These are phyloP conservation scores for Trematomus bernacchii DNA, from an alignment of 2,797 vertebrate genomes.

Conservation along the genomic window DNA sequence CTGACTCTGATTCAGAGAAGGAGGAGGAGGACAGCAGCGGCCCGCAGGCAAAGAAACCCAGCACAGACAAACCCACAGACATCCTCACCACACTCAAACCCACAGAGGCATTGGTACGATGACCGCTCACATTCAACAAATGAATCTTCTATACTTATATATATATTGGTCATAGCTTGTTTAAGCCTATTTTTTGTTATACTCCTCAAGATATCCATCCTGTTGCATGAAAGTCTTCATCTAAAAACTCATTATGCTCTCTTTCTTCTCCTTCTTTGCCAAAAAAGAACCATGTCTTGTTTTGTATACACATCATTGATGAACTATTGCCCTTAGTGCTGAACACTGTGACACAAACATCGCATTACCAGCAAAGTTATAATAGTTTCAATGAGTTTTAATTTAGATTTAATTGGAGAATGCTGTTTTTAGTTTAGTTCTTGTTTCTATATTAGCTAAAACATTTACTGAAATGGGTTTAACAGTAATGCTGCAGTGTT, in stretches of 20 bases:
- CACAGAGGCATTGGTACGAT: slow-evolving; percentile 85
- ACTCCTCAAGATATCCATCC: background rate
- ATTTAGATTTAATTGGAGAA: too few relatives aligned
- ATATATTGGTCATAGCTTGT: background rate
- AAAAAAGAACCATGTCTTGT: background rate
- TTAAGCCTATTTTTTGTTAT: background rate
- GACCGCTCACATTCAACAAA: background rate
- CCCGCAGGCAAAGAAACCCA: slow-evolving; percentile 77
- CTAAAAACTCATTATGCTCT: background rate
- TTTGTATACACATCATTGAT: background rate
- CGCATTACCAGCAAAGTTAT: background rate
- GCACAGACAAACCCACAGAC: slow-evolving; percentile 70
- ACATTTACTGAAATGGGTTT: too few relatives aligned
- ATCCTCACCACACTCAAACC: slow-evolving; percentile 78
- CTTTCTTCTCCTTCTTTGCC: background rate
- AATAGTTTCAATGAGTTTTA: too few relatives aligned
- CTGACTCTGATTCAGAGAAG: slow-evolving; percentile 90
- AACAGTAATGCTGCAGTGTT: too few relatives aligned
- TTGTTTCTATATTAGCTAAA: too few relatives aligned
- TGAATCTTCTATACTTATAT: background rate
- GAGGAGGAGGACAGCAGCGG: slow-evolving; percentile 67
- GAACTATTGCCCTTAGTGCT: background rate
- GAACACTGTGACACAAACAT: background rate
- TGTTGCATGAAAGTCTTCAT: background rate
- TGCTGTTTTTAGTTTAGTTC: too few relatives aligned